Conservation (phyloP, 2,113 vertebrate species). For the Tupaia chinensis region DNA sequence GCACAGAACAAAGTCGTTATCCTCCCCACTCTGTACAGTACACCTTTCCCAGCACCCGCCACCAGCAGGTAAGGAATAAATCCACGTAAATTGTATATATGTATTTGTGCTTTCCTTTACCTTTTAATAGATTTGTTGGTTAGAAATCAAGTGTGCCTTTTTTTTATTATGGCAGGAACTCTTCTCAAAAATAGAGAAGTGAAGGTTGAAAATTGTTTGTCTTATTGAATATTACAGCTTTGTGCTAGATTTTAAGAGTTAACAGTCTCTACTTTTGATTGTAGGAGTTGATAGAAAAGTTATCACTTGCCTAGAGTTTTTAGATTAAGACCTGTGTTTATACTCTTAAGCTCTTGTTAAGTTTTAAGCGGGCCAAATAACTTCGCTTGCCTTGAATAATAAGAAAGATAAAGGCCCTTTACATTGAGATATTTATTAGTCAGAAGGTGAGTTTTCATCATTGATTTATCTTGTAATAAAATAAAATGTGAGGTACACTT, state of each 20-base stretch:
- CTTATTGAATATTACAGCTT: neutral
- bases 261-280: slow-evolving; percentile 7
- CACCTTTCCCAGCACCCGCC: slow-evolving; percentile 92
- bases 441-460: neutral
- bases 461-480: slow-evolving; percentile 52
- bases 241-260: slow-evolving; percentile 21
- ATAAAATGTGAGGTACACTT: slow-evolving; percentile 11
- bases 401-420: neutral
- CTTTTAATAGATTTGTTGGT: slow-evolving; percentile 14
- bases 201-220: slow-evolving; percentile 38
- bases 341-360: slow-evolving; percentile 19
- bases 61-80: slow-evolving; percentile 92
- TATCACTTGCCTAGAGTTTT: slow-evolving; percentile 43
- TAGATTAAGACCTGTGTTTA: slow-evolving; percentile 30
- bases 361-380: slow-evolving; percentile 37
- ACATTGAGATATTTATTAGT: neutral
- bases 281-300: slow-evolving; percentile 29
- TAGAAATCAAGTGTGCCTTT: slow-evolving; percentile 25
- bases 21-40: slow-evolving; percentile 96
- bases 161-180: neutral
- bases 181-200: neutral
- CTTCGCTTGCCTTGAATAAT: slow-evolving; percentile 23
- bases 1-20: slow-evolving; percentile 96
- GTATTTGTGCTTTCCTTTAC: slow-evolving; percentile 36
- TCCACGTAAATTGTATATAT: neutral